These are phyloP conservation scores for Drosophila ohnishii DNA, from an alignment of 1,140 invertebrate species.

Conservation along the genomic window DNA sequence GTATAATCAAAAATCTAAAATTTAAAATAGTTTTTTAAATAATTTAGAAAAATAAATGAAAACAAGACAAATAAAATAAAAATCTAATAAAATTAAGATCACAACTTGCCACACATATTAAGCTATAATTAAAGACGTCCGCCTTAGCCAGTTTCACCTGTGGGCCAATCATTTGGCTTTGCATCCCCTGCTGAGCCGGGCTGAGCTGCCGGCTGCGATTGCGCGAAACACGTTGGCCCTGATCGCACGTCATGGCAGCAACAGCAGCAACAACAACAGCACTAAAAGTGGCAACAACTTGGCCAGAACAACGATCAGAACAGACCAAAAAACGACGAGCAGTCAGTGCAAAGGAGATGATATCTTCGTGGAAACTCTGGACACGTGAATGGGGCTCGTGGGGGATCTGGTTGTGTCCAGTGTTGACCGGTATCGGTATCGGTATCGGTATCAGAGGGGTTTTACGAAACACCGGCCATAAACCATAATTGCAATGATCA, in stretches of 20 bases:
- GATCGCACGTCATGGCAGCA: constrained; percentile 35
- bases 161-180: constrained; percentile 24
- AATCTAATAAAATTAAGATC: too few species aligned
- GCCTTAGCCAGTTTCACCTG: background rate
- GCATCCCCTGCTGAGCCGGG: constrained; percentile 34
- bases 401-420: constrained; percentile 28
- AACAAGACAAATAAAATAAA: too few species aligned
- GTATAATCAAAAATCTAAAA: too few species aligned
- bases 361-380: background rate
- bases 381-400: background rate
- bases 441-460: background rate
- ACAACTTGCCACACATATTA: too few species aligned
- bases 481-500: background rate
- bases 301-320: constrained; percentile 10
- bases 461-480: background rate
- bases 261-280: background rate
- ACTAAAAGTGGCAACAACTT: constrained; percentile 1
- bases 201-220: constrained; percentile 32
- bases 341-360: constrained; percentile 13
- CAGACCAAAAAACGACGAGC: constrained; percentile 9
- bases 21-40: too few species aligned
- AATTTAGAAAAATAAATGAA: too few species aligned
- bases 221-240: constrained; percentile 61
- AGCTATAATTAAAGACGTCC: background rate
- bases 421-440: constrained; percentile 3